A percentile compares a stretch with the other conserved stretches of the same genome.
Conservation (phyloP, 2,113 vertebrate genomes). For the Oncorhynchus clarkii region DNA sequence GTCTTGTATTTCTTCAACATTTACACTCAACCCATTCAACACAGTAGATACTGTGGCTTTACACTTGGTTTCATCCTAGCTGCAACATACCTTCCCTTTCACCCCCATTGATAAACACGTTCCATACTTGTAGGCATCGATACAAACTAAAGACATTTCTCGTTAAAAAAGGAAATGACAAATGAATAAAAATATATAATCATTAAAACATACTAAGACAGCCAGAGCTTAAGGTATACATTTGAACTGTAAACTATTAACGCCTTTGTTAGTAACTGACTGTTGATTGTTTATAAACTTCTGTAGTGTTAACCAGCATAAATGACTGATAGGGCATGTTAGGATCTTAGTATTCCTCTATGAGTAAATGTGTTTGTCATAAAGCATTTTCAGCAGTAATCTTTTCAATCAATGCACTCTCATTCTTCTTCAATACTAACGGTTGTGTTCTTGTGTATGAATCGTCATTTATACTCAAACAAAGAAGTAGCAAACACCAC, state of each 20-base stretch:
- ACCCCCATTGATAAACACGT: not conserved
- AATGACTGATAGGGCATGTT: not conserved
- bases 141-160: conserved; percentile 50
- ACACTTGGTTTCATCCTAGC: conserved; percentile 50
- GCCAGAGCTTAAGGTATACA: conserved; percentile 63
- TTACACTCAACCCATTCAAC: conserved; percentile 3
- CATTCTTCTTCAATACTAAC: not conserved
- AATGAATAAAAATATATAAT: conserved; percentile 52
- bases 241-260: conserved; percentile 55
- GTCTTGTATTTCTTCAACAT: not conserved
- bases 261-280: conserved; percentile 21
- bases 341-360: too few species aligned
- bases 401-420: too few species aligned
- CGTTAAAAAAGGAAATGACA: conserved; percentile 44
- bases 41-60: conserved; percentile 13
- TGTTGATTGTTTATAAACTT: conserved; percentile 38
- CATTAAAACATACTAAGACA: conserved; percentile 57
- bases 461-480: not conserved
- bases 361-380: not conserved
- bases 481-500: conserved; percentile 3
- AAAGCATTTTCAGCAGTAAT: not conserved
- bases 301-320: conserved; percentile 43
- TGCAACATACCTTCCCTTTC: conserved; percentile 8
- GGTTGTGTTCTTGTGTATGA: not conserved
- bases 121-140: conserved; percentile 30